phyloP scores from a whole-genome alignment of 2,888 invertebrate genomes.

The Acanthosepion esculentum region DNA sequence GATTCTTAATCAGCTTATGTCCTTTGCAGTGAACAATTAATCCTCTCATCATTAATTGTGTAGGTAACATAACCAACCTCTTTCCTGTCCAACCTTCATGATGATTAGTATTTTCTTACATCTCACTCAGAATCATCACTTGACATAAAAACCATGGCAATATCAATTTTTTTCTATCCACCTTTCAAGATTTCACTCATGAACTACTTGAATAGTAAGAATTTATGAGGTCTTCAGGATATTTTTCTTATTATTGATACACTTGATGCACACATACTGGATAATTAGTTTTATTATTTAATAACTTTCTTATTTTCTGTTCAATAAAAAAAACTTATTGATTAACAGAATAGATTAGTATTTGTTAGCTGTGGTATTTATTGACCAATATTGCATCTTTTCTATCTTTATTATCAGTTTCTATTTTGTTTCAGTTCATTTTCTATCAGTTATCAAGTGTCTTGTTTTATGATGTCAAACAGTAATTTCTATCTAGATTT shows the following conservation, averaged over 20 bases:
- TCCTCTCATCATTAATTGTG: not conserved
- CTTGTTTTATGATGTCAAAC: not conserved
- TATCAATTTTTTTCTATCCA: not conserved
- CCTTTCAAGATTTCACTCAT: too few relatives aligned
- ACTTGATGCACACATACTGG: not conserved
- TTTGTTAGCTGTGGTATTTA: not conserved
- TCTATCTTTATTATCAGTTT: too few relatives aligned
- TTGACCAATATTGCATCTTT: not conserved
- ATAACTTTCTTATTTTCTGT: not conserved
- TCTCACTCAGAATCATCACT: too few relatives aligned
- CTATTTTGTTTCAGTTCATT: not conserved
- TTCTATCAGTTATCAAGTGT: not conserved
- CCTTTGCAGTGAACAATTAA: not conserved
- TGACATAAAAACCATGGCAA: not conserved
- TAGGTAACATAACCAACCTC: too few relatives aligned
- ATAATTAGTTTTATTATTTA: not conserved
- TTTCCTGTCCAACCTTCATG: too few relatives aligned
- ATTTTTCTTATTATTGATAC: not conserved
- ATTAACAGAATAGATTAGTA: not conserved
- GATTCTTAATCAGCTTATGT: not conserved
- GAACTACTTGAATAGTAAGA: not conserved
- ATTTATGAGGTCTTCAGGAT: not conserved
- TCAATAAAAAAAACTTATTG: not conserved
- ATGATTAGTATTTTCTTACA: too few relatives aligned
- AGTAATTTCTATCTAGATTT: not conserved